These are phyloP conservation scores for Protula sp. DNA, from an alignment of 2,888 invertebrate genomes.

Conservation along the genomic window DNA sequence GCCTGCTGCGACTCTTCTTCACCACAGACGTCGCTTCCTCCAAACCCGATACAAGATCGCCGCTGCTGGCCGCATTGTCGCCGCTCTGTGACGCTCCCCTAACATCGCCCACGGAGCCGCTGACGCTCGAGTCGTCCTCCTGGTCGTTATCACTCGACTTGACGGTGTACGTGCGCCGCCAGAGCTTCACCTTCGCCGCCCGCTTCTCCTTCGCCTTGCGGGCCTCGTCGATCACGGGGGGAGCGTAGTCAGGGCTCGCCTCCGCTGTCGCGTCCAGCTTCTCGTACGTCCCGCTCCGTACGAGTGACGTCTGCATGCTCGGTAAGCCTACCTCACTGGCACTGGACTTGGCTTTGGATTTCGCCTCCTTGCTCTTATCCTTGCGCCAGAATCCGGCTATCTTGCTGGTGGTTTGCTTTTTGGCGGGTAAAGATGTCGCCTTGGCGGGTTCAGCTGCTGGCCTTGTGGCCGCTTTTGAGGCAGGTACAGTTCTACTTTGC, in stretches of 20 bases:
- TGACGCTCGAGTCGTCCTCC: neutral
- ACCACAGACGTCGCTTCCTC: neutral
- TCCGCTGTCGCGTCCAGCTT: neutral
- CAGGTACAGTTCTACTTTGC: conserved; percentile 1
- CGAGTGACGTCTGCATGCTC: neutral
- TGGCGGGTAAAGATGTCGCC: conserved; percentile 13
- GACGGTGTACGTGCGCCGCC: conserved; percentile 20
- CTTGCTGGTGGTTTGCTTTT: conserved; percentile 61
- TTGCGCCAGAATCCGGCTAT: conserved; percentile 76
- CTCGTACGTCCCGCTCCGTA: neutral
- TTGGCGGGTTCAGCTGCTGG: neutral
- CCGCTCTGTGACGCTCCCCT: conserved; percentile 1
- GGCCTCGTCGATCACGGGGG: neutral
- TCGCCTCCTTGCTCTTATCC: conserved; percentile 51
- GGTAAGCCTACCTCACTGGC: neutral
- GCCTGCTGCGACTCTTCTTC: neutral
- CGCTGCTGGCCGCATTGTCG: conserved; percentile 4
- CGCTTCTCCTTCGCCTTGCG: neutral
- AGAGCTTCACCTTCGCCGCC: conserved; percentile 5
- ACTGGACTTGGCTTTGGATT: neutral
- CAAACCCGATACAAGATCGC: neutral
- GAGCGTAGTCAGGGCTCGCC: neutral
- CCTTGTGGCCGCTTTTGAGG: conserved; percentile 3
- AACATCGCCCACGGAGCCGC: neutral
- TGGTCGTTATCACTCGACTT: conserved; percentile 12